Percentiles rank a stretch among this genome's conserved stretches.
Conservation (phyloP, 2,797 vertebrate species). For the Takifugu rubripes region DNA sequence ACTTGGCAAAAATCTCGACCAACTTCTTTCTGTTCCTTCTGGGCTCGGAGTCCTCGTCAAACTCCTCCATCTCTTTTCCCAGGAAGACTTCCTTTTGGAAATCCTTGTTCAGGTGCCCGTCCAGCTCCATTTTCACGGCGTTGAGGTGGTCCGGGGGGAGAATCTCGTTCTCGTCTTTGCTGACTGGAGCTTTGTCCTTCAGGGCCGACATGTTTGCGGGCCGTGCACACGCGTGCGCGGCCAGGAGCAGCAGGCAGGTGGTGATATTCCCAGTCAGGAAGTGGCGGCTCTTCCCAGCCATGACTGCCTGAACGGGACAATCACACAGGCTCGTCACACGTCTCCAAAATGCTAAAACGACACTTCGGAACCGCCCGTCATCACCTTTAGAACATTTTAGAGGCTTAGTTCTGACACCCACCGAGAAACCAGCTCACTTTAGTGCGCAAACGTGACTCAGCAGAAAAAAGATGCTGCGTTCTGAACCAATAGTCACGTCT, state of each 20-base stretch:
- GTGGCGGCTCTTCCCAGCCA: conserved; percentile 63
- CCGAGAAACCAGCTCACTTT: not conserved
- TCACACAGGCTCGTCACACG: not conserved
- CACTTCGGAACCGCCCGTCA: no score
- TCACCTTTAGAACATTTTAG: no score
- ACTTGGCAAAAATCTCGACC: conserved; percentile 91
- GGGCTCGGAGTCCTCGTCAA: conserved; percentile 91
- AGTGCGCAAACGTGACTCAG: not conserved
- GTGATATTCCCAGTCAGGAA: conserved; percentile 70
- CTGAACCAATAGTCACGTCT: no score
- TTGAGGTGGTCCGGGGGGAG: conserved; percentile 93
- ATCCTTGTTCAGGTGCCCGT: conserved; percentile 92
- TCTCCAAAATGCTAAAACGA: no score
- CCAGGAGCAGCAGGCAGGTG: conserved; percentile 69
- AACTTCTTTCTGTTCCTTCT: conserved; percentile 88
- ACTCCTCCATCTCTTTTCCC: conserved; percentile 89
- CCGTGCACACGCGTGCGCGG: conserved; percentile 75
- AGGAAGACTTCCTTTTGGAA: conserved; percentile 97
- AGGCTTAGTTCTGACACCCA: not conserved
- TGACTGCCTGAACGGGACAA: conserved; percentile 24
- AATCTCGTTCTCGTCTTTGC: conserved; percentile 87
- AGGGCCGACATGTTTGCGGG: conserved; percentile 87
- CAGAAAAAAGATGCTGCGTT: not conserved
- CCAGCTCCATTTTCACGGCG: conserved; percentile 91
- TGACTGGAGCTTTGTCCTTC: conserved; percentile 73